These are phyloP conservation scores for Coryphaenoides rupestris DNA, from an alignment of 2,113 vertebrate species.

Conservation along the genomic window DNA sequence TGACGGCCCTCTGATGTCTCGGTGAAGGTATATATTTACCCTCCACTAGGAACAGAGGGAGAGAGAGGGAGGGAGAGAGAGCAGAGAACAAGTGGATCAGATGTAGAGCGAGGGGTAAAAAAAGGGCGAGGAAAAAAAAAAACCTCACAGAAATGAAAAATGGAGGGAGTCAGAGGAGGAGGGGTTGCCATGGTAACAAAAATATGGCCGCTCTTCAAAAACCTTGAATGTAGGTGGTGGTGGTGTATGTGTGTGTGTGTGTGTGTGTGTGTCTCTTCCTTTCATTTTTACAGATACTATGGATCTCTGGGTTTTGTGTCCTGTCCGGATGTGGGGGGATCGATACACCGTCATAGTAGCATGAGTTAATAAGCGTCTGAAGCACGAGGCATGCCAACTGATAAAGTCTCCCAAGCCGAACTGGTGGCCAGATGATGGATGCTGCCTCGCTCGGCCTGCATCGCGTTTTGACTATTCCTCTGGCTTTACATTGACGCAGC, in stretches of 20 bases:
- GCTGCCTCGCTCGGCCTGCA: too few relatives aligned
- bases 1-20: slow-evolving; percentile 21
- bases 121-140: slow-evolving; percentile 20
- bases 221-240: slow-evolving; percentile 71
- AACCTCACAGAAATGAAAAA: slow-evolving; percentile 40
- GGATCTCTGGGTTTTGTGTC: slow-evolving; percentile 32
- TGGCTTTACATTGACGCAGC: too few relatives aligned
- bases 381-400: too few relatives aligned
- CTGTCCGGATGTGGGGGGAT: not conserved
- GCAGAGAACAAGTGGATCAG: slow-evolving; percentile 20
- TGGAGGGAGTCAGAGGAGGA: slow-evolving; percentile 58
- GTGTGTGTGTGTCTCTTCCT: slow-evolving; percentile 43
- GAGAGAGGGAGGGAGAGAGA: slow-evolving; percentile 20
- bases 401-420: too few relatives aligned
- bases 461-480: too few relatives aligned
- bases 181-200: slow-evolving; percentile 69
- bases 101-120: too few relatives aligned
- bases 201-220: slow-evolving; percentile 74
- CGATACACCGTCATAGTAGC: too few relatives aligned
- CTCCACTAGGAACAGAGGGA: slow-evolving; percentile 44
- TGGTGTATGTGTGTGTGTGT: slow-evolving; percentile 31
- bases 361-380: too few relatives aligned
- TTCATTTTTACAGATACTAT: slow-evolving; percentile 61
- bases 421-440: too few relatives aligned
- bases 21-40: slow-evolving; percentile 59